Conservation (phyloP, 2,113 vertebrate genomes). For the Riparia riparia region DNA sequence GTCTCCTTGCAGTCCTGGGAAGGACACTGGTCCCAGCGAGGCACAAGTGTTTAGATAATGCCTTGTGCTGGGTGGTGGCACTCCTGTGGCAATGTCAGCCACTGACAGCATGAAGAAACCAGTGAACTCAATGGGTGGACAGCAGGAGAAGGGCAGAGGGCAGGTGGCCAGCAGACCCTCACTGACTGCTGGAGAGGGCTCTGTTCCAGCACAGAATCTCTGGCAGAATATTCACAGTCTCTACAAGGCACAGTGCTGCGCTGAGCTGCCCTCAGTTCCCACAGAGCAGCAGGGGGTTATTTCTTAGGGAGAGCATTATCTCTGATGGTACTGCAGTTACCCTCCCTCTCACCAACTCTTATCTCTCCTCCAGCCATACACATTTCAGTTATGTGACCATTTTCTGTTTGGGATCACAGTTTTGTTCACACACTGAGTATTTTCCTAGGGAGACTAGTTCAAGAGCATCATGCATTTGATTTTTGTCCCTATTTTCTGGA, state of each 20-base stretch:
- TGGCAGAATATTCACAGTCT: background rate
- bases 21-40: background rate
- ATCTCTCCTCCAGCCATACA: background rate
- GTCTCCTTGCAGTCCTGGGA: background rate
- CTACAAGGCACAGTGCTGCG: background rate
- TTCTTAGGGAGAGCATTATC: background rate
- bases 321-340: background rate
- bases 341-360: background rate
- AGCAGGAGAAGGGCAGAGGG: background rate
- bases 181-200: background rate
- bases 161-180: background rate
- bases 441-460: background rate
- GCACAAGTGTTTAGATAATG: background rate
- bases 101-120: background rate
- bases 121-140: background rate
- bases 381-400: background rate
- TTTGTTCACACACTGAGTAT: background rate
- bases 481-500: background rate
- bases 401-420: background rate
- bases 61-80: background rate
- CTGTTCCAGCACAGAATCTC: background rate
- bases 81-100: background rate
- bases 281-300: background rate
- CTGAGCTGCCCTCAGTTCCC: background rate
- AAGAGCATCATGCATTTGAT: rapidly evolving